Evolutionary conservation across 2,797 vertebrate genomes (phyloP).

Genomic region (Uromys caudimaculatus): DNA sequence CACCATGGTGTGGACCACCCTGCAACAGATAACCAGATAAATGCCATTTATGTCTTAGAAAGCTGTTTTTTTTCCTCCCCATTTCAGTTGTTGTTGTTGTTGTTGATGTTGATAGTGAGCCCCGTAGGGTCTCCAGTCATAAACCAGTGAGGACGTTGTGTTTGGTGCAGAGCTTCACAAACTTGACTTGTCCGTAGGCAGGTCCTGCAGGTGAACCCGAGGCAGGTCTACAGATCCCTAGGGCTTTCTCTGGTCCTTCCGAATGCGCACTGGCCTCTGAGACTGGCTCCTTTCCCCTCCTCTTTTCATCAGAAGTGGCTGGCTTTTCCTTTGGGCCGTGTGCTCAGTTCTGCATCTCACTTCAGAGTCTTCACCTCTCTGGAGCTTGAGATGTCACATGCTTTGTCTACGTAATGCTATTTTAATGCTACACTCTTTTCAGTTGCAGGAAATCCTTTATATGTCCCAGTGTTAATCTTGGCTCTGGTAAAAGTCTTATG

Average conservation of each 20-base stretch:
- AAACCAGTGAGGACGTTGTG: not conserved
- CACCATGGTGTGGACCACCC: not conserved
- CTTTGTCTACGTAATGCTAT: not conserved
- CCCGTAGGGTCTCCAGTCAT: not conserved
- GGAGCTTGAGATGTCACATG: not conserved
- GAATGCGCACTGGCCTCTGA: not conserved
- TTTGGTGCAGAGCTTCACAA: not conserved
- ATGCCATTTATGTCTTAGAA: not conserved
- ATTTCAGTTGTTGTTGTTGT: not conserved
- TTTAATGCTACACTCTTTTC: conserved; percentile 1
- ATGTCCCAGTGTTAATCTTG: conserved; percentile 25
- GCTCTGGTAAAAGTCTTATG: conserved; percentile 15
- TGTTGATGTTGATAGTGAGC: not conserved
- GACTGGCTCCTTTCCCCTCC: not conserved
- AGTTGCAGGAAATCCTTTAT: conserved; percentile 19
- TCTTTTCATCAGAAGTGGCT: not conserved
- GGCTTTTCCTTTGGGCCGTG: not conserved
- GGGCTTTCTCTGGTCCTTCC: not conserved
- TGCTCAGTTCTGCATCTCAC: not conserved
- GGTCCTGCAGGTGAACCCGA: not conserved
- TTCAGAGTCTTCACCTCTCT: not conserved
- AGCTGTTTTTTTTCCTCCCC: not conserved
- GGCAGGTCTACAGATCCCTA: not conserved
- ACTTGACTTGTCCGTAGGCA: not conserved
- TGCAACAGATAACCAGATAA: not conserved